Evolutionary conservation across 2,888 invertebrate genomes (phyloP).

Genomic region (Amiota mariae): DNA sequence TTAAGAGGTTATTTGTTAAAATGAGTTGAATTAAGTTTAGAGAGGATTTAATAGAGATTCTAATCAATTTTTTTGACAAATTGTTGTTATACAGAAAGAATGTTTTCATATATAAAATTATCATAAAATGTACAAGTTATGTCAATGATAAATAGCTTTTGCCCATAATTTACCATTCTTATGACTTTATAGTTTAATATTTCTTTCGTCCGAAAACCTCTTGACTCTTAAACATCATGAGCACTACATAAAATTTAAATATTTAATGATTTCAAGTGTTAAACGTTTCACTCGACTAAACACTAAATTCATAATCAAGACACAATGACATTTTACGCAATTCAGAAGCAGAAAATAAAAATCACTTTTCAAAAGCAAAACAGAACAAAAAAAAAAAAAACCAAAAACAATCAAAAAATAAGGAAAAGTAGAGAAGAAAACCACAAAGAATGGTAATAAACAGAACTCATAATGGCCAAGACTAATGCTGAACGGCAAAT

Average conservation of each 20-base stretch:
- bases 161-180: too few relatives aligned
- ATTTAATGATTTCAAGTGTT: conserved; percentile 27
- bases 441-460: neutral
- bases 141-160: too few relatives aligned
- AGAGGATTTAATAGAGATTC: too few relatives aligned
- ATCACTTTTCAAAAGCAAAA: neutral
- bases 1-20: too few relatives aligned
- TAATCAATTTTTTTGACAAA: too few relatives aligned
- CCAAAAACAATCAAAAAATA: neutral
- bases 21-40: too few relatives aligned
- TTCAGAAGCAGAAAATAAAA: neutral
- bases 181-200: too few relatives aligned
- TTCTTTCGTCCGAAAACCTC: too few relatives aligned
- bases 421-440: neutral
- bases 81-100: too few relatives aligned
- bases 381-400: neutral
- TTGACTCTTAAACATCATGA: too few relatives aligned
- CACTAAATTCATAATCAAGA: neutral
- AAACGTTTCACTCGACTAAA: conserved; percentile 17
- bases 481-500: conserved; percentile 26
- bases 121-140: too few relatives aligned
- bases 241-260: conserved; percentile 4
- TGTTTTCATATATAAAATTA: too few relatives aligned
- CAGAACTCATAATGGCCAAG: conserved; percentile 16
- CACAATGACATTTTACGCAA: conserved; percentile 9